phyloP scores from a whole-genome alignment of 1,140 invertebrate species.

The Octopus bimaculoides region DNA sequence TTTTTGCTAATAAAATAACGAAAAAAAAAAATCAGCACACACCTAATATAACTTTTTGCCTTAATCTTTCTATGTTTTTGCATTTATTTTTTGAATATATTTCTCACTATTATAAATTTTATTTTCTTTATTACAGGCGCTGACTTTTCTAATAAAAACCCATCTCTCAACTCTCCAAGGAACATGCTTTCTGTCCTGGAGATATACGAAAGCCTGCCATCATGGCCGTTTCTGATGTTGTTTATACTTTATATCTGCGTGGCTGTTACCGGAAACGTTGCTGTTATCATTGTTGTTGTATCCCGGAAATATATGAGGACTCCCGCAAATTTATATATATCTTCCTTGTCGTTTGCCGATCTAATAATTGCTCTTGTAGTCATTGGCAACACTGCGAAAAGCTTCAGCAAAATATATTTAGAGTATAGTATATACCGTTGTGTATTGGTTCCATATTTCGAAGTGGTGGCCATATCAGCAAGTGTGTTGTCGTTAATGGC shows the following conservation, averaged over 20 bases:
- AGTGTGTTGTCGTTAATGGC: constrained; percentile 3
- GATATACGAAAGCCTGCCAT: not conserved
- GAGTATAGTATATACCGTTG: not conserved
- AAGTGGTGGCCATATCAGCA: constrained; percentile 4
- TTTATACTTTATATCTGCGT: constrained; percentile 8
- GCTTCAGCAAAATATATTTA: not conserved
- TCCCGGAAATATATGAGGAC: constrained; percentile 1
- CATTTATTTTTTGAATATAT: no score
- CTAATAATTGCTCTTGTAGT: constrained; percentile 8
- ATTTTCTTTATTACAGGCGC: no score
- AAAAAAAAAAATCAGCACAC: no score
- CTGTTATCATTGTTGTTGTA: not conserved
- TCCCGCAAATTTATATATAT: constrained; percentile 8
- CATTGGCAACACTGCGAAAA: constrained; percentile 7
- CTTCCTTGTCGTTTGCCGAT: constrained; percentile 1
- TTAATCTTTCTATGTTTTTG: no score
- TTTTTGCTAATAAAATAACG: no score
- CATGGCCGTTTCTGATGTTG: constrained; percentile 1
- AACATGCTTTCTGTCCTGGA: not conserved
- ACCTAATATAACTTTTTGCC: no score
- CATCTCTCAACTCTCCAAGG: not conserved
- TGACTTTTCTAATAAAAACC: no score
- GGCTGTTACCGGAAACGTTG: not conserved
- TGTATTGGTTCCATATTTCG: constrained; percentile 1
- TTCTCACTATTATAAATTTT: no score